Evolutionary conservation across 2,888 invertebrate genomes (phyloP).

Genomic region (Eupithecia tripunctaria): DNA sequence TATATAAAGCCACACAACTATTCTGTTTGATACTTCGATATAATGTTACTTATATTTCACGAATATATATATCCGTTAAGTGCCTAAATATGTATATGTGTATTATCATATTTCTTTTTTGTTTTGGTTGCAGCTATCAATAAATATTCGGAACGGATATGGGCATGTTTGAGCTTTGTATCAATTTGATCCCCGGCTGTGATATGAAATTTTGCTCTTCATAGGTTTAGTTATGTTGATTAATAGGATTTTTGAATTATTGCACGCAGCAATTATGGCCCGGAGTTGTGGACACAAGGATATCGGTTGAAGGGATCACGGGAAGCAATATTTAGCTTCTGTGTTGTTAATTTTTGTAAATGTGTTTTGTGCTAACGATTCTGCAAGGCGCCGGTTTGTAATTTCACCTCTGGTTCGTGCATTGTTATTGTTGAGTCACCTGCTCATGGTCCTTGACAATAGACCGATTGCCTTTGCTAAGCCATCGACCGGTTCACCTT

Average conservation of each 20-base stretch:
- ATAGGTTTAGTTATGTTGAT: conserved; percentile 57
- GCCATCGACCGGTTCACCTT: neutral
- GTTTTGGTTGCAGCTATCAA: conserved; percentile 82
- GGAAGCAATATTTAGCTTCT: conserved; percentile 83
- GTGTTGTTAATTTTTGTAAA: conserved; percentile 24
- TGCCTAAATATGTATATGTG: conserved; percentile 36
- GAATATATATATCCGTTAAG: neutral
- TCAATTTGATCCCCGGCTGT: conserved; percentile 77
- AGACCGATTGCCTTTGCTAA: conserved; percentile 7
- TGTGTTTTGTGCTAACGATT: conserved; percentile 8
- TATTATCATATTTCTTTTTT: conserved; percentile 58
- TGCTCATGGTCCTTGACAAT: neutral
- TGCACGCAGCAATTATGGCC: conserved; percentile 84
- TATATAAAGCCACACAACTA: neutral
- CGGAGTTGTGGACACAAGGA: conserved; percentile 85
- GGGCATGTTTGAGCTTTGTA: conserved; percentile 82
- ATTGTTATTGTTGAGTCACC: neutral
- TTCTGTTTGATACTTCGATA: neutral
- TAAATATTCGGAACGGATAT: conserved; percentile 82
- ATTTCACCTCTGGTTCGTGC: neutral
- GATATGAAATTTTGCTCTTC: conserved; percentile 74
- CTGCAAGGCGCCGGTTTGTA: neutral
- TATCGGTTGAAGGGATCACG: conserved; percentile 86
- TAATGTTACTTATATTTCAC: neutral
- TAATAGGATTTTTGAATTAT: conserved; percentile 73